Percentiles rank a stretch among this genome's conserved stretches.
Evolutionary conservation across 2,888 invertebrate species (phyloP).

Genomic region (Augiades crinisus): DNA sequence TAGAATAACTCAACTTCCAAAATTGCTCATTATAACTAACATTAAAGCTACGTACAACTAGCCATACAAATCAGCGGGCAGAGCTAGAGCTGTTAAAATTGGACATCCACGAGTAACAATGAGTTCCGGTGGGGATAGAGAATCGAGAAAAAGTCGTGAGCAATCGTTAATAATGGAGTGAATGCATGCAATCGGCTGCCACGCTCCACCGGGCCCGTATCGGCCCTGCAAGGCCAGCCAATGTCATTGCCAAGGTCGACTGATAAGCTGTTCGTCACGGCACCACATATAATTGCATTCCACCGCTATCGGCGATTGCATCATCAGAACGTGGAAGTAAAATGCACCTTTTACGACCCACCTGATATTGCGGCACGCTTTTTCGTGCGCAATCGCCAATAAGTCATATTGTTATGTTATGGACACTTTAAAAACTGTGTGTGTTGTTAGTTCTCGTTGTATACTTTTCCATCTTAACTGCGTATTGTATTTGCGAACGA

Average conservation of each 20-base stretch:
- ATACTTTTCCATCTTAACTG: too few species aligned
- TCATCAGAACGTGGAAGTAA: conserved; percentile 60
- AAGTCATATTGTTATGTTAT: not conserved
- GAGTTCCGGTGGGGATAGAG: conserved; percentile 10
- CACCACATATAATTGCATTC: conserved; percentile 72
- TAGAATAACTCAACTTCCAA: not conserved
- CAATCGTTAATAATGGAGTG: conserved; percentile 17
- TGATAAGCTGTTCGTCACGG: conserved; percentile 69
- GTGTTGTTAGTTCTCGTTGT: too few species aligned
- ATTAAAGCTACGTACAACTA: too few species aligned
- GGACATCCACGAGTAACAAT: conserved; percentile 8
- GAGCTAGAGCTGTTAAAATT: not conserved
- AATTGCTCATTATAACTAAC: too few species aligned
- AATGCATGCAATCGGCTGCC: conserved; percentile 10
- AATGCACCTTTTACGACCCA: not conserved
- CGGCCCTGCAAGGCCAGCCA: conserved; percentile 40
- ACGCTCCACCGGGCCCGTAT: conserved; percentile 25
- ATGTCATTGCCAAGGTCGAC: conserved; percentile 74
- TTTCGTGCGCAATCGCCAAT: not conserved
- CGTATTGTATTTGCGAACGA: too few species aligned
- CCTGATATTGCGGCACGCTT: conserved; percentile 10
- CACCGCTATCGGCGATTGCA: conserved; percentile 64
- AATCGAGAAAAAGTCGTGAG: conserved; percentile 10
- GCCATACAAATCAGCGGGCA: not conserved
- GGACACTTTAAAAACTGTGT: too few species aligned